A percentile compares a stretch with the other conserved stretches of the same genome.
Conservation (phyloP, 2,888 invertebrate genomes). For the Lagria hirta region DNA sequence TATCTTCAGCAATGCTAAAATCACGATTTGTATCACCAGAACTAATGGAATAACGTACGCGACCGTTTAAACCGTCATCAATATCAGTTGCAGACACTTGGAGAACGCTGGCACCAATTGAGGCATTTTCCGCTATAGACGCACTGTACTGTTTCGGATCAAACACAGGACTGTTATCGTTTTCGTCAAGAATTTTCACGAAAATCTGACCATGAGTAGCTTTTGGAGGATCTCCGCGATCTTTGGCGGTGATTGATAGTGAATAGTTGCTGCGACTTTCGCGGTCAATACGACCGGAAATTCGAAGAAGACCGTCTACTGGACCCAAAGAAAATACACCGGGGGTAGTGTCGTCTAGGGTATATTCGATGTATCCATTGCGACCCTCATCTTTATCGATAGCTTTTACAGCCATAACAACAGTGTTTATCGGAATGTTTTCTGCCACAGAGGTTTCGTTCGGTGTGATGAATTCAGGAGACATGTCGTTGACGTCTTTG, state of each 20-base stretch:
- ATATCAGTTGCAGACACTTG: conserved; percentile 89
- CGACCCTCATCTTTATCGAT: conserved; percentile 87
- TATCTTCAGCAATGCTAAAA: conserved; percentile 89
- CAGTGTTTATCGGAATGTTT: conserved; percentile 82
- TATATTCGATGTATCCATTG: conserved; percentile 85
- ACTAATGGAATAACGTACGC: conserved; percentile 86
- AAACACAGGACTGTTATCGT: conserved; percentile 87
- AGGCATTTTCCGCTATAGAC: conserved; percentile 89
- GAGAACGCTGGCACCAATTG: conserved; percentile 86
- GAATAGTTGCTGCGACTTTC: conserved; percentile 76
- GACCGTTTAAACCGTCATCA: conserved; percentile 87
- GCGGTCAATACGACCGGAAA: conserved; percentile 84
- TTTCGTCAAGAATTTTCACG: conserved; percentile 81
- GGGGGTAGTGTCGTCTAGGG: conserved; percentile 66
- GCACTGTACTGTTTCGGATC: conserved; percentile 89
- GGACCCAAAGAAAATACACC: conserved; percentile 79
- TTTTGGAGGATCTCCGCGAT: conserved; percentile 82
- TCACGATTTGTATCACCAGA: conserved; percentile 88
- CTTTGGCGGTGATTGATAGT: conserved; percentile 78
- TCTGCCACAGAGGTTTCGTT: conserved; percentile 79
- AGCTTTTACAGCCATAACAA: conserved; percentile 87
- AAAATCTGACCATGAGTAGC: conserved; percentile 68
- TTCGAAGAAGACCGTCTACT: conserved; percentile 83
- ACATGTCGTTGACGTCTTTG: conserved; percentile 90
- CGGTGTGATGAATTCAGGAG: conserved; percentile 80